Conservation (phyloP, 2,888 invertebrate species). For the Lobophora halterata region DNA sequence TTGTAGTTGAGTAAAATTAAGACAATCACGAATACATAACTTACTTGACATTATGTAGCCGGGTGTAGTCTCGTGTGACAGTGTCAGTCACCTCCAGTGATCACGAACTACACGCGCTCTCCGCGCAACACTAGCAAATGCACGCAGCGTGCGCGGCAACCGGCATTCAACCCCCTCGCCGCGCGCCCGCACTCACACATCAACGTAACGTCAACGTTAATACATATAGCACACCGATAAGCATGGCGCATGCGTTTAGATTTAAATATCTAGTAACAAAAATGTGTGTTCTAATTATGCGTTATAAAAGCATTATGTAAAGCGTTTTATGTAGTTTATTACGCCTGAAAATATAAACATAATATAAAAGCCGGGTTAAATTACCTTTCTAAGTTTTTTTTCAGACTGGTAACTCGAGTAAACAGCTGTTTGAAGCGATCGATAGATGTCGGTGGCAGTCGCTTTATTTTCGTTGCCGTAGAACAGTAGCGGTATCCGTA, state of each 20-base stretch:
- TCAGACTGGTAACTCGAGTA: slow-evolving; percentile 50
- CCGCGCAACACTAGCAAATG: slow-evolving; percentile 70
- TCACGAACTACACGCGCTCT: slow-evolving; percentile 72
- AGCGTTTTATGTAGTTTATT: too few relatives aligned
- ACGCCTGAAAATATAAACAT: too few relatives aligned
- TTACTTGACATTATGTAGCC: slow-evolving; percentile 77
- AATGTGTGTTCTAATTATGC: too few relatives aligned
- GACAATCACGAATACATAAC: slow-evolving; percentile 25
- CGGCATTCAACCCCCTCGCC: slow-evolving; percentile 45
- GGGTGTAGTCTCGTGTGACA: slow-evolving; percentile 71
- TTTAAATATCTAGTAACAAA: slow-evolving; percentile 7
- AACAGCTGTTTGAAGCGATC: slow-evolving; percentile 72
- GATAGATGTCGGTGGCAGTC: slow-evolving; percentile 79
- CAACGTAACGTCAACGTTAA: slow-evolving; percentile 27
- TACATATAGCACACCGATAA: slow-evolving; percentile 21
- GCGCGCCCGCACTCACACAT: slow-evolving; percentile 36
- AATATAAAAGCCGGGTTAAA: too few relatives aligned
- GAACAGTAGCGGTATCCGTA: slow-evolving; percentile 73
- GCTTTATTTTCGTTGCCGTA: slow-evolving; percentile 74
- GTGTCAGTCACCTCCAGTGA: slow-evolving; percentile 64
- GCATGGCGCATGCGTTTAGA: slow-evolving; percentile 32
- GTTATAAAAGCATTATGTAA: too few relatives aligned
- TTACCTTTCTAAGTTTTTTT: neutral
- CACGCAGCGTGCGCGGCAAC: slow-evolving; percentile 59
- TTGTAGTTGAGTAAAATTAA: too few relatives aligned